Evolutionary conservation across 1,140 invertebrate genomes (phyloP).

Genomic region (Trachymyrmex septentrionalis): DNA sequence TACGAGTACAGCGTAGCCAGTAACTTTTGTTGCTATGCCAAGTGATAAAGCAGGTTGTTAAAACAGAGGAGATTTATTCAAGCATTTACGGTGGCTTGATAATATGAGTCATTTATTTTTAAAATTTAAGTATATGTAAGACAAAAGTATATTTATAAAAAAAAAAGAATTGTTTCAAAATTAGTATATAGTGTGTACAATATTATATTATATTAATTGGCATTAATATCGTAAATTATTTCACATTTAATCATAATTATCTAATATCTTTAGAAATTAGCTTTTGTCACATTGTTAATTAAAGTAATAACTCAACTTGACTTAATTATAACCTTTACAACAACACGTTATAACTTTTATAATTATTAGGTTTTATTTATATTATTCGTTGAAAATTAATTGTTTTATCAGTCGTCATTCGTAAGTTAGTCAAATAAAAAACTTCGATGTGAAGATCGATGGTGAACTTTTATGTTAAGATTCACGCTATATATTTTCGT

Average conservation of each 20-base stretch:
- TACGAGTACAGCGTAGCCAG: neutral
- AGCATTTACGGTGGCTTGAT: conserved; percentile 9
- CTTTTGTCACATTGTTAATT: neutral
- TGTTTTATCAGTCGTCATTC: neutral
- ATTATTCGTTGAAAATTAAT: neutral
- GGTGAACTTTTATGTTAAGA: neutral
- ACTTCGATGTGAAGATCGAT: neutral
- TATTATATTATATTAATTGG: neutral
- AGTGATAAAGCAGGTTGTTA: conserved; percentile 43
- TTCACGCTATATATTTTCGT: conserved; percentile 7
- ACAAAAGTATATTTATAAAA: neutral
- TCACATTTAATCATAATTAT: neutral
- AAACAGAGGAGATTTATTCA: conserved; percentile 48
- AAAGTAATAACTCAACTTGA: neutral
- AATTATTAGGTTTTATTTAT: neutral
- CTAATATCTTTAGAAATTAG: neutral
- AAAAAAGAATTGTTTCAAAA: neutral
- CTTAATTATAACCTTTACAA: neutral
- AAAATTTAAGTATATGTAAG: neutral
- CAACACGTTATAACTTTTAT: neutral
- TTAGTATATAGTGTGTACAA: neutral
- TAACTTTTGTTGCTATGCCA: conserved; percentile 42
- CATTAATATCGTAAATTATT: neutral
- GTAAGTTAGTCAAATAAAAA: neutral
- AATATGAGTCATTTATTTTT: conserved; percentile 19